Base-by-base conservation (phyloP, 2,888 invertebrate genomes). In the Agrochola lychnidis region DNA sequence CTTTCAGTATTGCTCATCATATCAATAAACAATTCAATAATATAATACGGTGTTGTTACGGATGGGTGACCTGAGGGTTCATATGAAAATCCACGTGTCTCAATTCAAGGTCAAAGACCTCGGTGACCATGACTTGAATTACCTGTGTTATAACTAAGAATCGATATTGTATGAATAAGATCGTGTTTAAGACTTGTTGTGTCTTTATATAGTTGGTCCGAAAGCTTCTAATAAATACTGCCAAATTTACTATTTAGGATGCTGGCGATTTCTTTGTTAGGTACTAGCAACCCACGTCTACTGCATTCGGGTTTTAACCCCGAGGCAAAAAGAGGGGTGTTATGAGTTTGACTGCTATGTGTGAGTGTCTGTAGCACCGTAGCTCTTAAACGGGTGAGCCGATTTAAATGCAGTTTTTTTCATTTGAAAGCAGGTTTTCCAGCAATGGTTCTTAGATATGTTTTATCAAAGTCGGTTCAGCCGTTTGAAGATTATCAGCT, bases 71-170 rank as follows among this genome's bases (percentile, higher is more conserved):
- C 40, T 25, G n/a, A 14, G 12, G 5, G 42, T 25, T 68, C 2
- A n/a, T 7, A 40, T 48, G 48, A 61, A 63, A 53, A 19, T 45
- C 1, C 57, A 70, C 25, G 7, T 51, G n/a, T 63, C 40, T 45
- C 48, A 25, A n/a, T 4, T 25, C 68, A 76, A 76, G 70, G 73
- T 71, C 57, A 59, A 40, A n/a, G 9, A 68, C 36, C 42, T 25
- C 10, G 1, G 16, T 62, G 57, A 22, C 64, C 51, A 14, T 73
- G 77, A 69, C 16, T 40, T 64, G 25, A 48, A 76, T 4, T n/a
- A 40, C 53, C 63, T 70, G n/a, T 70, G n/a, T 61, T 56, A 36
- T 59, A 57, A 62, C 25, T 69, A 69, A 64, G 69, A 36, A 82
- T 42, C 22, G 16, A 42, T 79, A 69, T 57, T 42, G 48, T 70